phyloP scores from a whole-genome alignment of 2,113 vertebrate genomes.

The Atlantisia rogersi region DNA sequence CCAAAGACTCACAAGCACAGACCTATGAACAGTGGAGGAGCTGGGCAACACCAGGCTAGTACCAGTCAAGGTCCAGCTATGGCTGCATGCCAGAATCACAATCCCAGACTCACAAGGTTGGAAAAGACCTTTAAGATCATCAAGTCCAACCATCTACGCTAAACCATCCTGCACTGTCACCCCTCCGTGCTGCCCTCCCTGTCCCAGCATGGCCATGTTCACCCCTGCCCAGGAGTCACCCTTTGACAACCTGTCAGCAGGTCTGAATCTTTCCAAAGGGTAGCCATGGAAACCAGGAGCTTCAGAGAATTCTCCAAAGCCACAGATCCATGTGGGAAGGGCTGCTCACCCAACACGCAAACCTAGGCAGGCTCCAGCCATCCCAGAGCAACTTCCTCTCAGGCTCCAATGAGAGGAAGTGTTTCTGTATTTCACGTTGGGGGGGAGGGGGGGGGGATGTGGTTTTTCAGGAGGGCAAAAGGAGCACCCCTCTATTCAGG shows the following conservation, averaged over 20 bases:
- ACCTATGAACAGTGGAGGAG: background rate
- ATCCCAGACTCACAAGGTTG: too few relatives aligned
- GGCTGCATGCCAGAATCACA: background rate
- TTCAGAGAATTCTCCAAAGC: background rate
- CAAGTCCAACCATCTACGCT: too few relatives aligned
- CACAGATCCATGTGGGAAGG: fast-evolving
- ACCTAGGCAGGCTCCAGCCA: background rate
- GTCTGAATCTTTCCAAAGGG: background rate
- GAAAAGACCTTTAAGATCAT: too few relatives aligned
- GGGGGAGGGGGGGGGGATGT: background rate
- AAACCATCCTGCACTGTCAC: background rate
- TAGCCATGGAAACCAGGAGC: background rate
- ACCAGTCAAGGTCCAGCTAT: background rate
- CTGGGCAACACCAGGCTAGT: background rate
- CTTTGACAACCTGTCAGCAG: background rate
- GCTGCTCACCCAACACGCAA: background rate
- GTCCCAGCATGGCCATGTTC: fast-evolving
- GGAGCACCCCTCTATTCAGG: slow-evolving; percentile 8
- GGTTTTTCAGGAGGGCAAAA: background rate
- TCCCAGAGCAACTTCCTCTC: fast-evolving
- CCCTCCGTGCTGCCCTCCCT: background rate
- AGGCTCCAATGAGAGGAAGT: fast-evolving
- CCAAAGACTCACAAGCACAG: background rate
- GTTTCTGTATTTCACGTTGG: fast-evolving
- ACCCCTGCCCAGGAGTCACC: fast-evolving